Evolutionary conservation across 1,140 invertebrate species (phyloP).

Genomic region (Phortica variegata): DNA sequence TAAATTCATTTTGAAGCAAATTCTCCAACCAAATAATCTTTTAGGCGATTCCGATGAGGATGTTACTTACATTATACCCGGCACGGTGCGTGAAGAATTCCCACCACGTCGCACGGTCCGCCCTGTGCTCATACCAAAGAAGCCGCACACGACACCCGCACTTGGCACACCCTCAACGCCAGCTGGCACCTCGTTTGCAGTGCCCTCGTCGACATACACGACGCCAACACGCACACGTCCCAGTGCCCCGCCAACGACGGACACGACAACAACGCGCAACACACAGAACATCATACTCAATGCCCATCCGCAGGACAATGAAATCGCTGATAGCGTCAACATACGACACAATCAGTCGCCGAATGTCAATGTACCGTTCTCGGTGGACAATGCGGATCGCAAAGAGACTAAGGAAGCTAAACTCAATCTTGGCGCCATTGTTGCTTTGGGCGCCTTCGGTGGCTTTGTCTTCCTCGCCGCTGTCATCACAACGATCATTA

Average conservation of each 20-base stretch:
- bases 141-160: constrained; percentile 38
- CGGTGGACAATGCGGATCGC: constrained; percentile 66
- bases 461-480: constrained; percentile 87
- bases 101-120: constrained; percentile 44
- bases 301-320: constrained; percentile 66
- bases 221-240: constrained; percentile 25
- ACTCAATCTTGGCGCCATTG: constrained; percentile 82
- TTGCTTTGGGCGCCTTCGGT: constrained; percentile 85
- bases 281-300: constrained; percentile 64
- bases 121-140: constrained; percentile 48
- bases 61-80: constrained; percentile 45
- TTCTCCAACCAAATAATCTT: background rate
- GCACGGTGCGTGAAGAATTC: constrained; percentile 55
- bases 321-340: constrained; percentile 60
- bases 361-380: constrained; percentile 68
- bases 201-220: constrained; percentile 27
- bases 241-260: constrained; percentile 17
- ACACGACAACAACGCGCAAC: constrained; percentile 44
- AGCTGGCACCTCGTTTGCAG: constrained; percentile 9
- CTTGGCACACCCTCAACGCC: constrained; percentile 26
- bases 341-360: constrained; percentile 60
- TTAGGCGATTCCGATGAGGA: constrained; percentile 48
- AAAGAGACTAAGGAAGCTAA: constrained; percentile 70
- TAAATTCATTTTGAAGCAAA: background rate
- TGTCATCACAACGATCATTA: constrained; percentile 84